Evolutionary conservation across 2,113 vertebrate genomes (phyloP).

Genomic region (Microcebus ravelobensis): DNA sequence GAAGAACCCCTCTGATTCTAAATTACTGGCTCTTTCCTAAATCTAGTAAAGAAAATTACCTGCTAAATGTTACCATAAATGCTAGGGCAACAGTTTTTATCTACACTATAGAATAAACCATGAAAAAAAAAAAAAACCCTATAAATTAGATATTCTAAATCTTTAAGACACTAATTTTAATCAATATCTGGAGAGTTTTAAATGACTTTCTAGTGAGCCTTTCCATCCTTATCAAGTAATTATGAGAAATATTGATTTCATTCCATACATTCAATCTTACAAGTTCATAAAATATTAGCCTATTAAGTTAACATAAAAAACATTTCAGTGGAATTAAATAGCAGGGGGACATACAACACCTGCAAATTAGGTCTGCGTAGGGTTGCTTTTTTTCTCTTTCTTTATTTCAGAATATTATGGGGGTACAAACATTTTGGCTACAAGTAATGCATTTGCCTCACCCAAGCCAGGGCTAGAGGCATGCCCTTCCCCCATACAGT

Average conservation of each 20-base stretch:
- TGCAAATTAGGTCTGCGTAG: conserved; percentile 51
- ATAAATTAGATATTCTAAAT: conserved; percentile 70
- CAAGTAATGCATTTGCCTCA: too few relatives aligned
- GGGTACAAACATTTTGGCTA: too few relatives aligned
- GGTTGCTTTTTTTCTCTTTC: neutral
- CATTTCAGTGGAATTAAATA: conserved; percentile 66
- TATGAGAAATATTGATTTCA: conserved; percentile 82
- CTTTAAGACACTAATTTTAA: conserved; percentile 74
- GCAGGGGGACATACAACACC: conserved; percentile 32
- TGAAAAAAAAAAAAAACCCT: conserved; percentile 16
- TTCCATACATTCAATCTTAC: conserved; percentile 63
- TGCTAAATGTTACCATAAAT: conserved; percentile 45
- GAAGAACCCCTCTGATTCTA: conserved; percentile 54
- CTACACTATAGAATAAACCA: conserved; percentile 60
- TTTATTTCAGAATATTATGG: too few relatives aligned
- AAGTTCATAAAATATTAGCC: conserved; percentile 78
- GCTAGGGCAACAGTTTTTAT: conserved; percentile 68
- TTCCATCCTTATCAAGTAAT: conserved; percentile 73
- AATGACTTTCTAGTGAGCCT: conserved; percentile 79
- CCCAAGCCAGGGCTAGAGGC: too few relatives aligned
- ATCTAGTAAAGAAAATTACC: conserved; percentile 52
- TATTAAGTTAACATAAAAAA: conserved; percentile 76
- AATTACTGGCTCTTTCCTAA: conserved; percentile 44
- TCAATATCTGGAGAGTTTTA: conserved; percentile 82
- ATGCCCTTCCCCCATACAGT: too few relatives aligned